Conservation (phyloP, 2,113 vertebrate genomes). For the Ia io region DNA sequence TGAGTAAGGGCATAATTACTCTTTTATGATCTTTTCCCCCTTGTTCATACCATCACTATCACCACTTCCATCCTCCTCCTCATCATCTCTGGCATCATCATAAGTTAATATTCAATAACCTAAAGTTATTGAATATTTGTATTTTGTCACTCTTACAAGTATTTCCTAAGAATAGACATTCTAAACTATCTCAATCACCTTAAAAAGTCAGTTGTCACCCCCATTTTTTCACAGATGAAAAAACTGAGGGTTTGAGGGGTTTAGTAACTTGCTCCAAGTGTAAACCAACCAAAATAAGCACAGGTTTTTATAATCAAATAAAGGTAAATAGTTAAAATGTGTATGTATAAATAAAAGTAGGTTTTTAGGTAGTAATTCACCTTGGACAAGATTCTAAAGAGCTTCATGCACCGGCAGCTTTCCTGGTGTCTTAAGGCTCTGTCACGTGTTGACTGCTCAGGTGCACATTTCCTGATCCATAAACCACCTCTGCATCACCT, state of each 20-base stretch:
- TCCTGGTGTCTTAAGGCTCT: neutral
- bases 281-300: neutral
- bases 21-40: neutral
- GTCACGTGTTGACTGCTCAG: neutral
- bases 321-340: neutral
- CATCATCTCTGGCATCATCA: neutral
- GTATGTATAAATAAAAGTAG: neutral
- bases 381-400: neutral
- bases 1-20: neutral
- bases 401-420: neutral
- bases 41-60: neutral
- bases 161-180: neutral
- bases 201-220: neutral
- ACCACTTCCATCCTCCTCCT: neutral
- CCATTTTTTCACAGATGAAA: neutral
- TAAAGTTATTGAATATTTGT: neutral
- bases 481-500: neutral
- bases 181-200: neutral
- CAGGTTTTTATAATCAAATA: neutral
- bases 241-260: neutral
- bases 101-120: neutral
- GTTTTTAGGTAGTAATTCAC: neutral
- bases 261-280: neutral
- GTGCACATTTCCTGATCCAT: neutral
- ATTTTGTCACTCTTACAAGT: constrained; percentile 25